Conservation (phyloP, 2,888 invertebrate species). For the Drosophila nr. medialis region DNA sequence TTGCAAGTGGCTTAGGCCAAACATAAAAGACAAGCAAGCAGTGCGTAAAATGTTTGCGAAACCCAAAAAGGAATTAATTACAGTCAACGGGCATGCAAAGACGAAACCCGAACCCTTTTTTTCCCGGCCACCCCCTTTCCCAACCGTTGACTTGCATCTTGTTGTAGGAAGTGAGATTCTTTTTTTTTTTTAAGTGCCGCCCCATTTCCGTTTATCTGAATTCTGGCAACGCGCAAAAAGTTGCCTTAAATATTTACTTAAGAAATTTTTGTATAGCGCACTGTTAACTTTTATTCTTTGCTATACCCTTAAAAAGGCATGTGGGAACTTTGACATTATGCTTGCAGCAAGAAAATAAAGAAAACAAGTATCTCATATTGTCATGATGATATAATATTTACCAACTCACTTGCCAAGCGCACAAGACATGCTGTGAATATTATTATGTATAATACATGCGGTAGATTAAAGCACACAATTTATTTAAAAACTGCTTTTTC, state of each 20-base stretch:
- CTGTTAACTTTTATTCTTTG: slow-evolving; percentile 47
- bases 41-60: slow-evolving; percentile 77
- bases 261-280: slow-evolving; percentile 48
- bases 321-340: slow-evolving; percentile 31
- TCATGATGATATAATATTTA: slow-evolving; percentile 29
- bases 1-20: slow-evolving; percentile 65
- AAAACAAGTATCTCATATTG: slow-evolving; percentile 10
- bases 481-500: neutral
- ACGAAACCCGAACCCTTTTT: slow-evolving; percentile 37
- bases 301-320: slow-evolving; percentile 19
- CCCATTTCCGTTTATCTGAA: slow-evolving; percentile 52
- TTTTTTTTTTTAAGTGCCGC: slow-evolving; percentile 47
- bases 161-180: slow-evolving; percentile 1
- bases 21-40: slow-evolving; percentile 79
- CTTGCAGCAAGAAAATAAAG: neutral
- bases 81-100: slow-evolving; percentile 58
- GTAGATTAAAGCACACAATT: neutral
- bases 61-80: slow-evolving; percentile 80
- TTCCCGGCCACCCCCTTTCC: rapidly evolving
- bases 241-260: slow-evolving; percentile 64
- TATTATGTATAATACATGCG: neutral
- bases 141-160: slow-evolving; percentile 37
- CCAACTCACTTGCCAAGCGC: neutral
- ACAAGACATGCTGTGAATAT: slow-evolving; percentile 1
- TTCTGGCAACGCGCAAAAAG: slow-evolving; percentile 46